These are phyloP conservation scores for Osmoderma eremita DNA, from an alignment of 2,888 invertebrate species.

Conservation along the genomic window DNA sequence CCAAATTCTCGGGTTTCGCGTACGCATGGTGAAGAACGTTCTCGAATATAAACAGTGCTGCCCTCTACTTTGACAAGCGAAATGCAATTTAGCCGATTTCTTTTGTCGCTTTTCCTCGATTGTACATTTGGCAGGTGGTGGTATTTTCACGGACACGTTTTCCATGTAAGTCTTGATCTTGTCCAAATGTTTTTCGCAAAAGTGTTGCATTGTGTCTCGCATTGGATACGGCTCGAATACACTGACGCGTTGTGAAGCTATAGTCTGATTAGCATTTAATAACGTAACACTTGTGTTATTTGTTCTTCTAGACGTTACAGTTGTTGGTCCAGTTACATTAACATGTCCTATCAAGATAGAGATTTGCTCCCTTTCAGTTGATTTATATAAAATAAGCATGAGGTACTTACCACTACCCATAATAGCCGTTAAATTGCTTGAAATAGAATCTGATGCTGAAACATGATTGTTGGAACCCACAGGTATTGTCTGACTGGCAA, in stretches of 20 bases:
- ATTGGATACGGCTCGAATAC: slow-evolving; percentile 92
- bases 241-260: slow-evolving; percentile 72
- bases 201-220: slow-evolving; percentile 92
- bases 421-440: slow-evolving; percentile 42
- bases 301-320: slow-evolving; percentile 69
- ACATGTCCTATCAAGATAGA: slow-evolving; percentile 58
- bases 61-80: slow-evolving; percentile 86
- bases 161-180: slow-evolving; percentile 94
- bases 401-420: slow-evolving; percentile 52
- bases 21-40: slow-evolving; percentile 81
- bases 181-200: slow-evolving; percentile 93
- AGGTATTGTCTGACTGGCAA: slow-evolving; percentile 59
- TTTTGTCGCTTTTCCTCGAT: slow-evolving; percentile 91
- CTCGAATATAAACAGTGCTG: slow-evolving; percentile 88
- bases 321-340: slow-evolving; percentile 71
- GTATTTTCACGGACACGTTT: slow-evolving; percentile 83
- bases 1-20: slow-evolving; percentile 88
- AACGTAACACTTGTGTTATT: slow-evolving; percentile 84
- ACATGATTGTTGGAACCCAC: slow-evolving; percentile 54
- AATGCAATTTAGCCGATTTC: slow-evolving; percentile 87
- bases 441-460: slow-evolving; percentile 56
- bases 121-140: slow-evolving; percentile 92
- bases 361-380: background rate
- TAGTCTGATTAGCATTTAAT: slow-evolving; percentile 68
- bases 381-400: background rate